These are phyloP conservation scores for Macrophya annulata DNA, from an alignment of 2,888 invertebrate genomes.

Conservation along the genomic window DNA sequence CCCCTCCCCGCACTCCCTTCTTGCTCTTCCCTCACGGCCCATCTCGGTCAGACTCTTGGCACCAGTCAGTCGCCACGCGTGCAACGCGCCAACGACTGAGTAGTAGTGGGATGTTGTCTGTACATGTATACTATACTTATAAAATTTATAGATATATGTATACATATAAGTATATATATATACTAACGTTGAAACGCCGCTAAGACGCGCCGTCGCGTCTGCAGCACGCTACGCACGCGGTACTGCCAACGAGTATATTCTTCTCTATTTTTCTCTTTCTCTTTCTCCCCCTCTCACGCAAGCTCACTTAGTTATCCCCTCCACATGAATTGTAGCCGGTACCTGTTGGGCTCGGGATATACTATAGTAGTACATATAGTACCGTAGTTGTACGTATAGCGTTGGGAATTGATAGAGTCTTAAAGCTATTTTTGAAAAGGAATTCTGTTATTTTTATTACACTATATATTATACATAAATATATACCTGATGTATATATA, in stretches of 20 bases:
- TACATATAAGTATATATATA: too few species aligned
- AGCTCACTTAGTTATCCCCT: constrained; percentile 11
- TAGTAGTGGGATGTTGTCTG: background rate
- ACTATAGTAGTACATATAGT: constrained; percentile 12
- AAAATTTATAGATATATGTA: background rate
- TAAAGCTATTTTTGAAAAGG: background rate
- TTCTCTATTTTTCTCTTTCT: constrained; percentile 24
- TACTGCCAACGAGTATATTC: constrained; percentile 25
- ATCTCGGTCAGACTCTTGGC: constrained; percentile 53
- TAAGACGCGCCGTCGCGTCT: constrained; percentile 55
- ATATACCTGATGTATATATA: too few species aligned
- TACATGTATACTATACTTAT: background rate
- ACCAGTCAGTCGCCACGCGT: constrained; percentile 53
- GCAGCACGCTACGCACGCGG: constrained; percentile 51
- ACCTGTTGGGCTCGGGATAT: constrained; percentile 63
- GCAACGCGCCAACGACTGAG: constrained; percentile 34
- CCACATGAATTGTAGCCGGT: constrained; percentile 50
- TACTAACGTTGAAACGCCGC: constrained; percentile 38
- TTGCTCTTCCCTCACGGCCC: background rate
- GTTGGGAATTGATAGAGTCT: background rate
- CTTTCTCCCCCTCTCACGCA: constrained; percentile 15
- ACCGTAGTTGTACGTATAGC: background rate
- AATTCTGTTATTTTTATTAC: background rate
- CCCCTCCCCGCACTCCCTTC: background rate
- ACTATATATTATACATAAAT: background rate